A percentile compares a stretch with the other conserved stretches of the same genome.
Evolutionary conservation across 1,140 invertebrate species (phyloP).

Genomic region (Nomia melanderi): DNA sequence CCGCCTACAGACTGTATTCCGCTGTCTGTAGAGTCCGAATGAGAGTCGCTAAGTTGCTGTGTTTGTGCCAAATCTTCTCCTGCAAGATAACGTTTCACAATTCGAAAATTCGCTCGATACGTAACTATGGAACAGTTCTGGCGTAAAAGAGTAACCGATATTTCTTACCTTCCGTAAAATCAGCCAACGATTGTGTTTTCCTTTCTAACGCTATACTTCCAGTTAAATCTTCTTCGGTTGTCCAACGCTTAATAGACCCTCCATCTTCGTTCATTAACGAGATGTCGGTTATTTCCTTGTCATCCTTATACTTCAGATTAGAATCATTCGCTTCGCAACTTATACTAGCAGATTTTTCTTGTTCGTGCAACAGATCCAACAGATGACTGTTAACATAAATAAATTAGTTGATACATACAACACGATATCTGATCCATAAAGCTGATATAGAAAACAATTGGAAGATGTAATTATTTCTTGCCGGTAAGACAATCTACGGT

Average conservation of each 20-base stretch:
- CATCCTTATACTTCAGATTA: slow-evolving; percentile 63
- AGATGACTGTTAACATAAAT: slow-evolving; percentile 79
- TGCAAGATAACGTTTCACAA: slow-evolving; percentile 43
- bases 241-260: slow-evolving; percentile 76
- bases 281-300: slow-evolving; percentile 64
- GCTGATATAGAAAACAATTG: slow-evolving; percentile 5
- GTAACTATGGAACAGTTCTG: neutral
- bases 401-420: slow-evolving; percentile 18
- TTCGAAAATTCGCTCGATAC: neutral
- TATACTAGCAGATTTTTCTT: slow-evolving; percentile 81
- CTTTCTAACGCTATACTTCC: slow-evolving; percentile 71
- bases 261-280: slow-evolving; percentile 41
- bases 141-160: too few species aligned
- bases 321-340: slow-evolving; percentile 53
- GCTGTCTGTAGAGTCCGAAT: slow-evolving; percentile 80
- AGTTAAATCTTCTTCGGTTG: slow-evolving; percentile 79
- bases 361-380: slow-evolving; percentile 87
- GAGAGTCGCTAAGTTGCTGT: slow-evolving; percentile 76
- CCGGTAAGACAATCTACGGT: slow-evolving; percentile 9
- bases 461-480: slow-evolving; percentile 12
- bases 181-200: slow-evolving; percentile 77
- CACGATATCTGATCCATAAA: neutral
- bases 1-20: slow-evolving; percentile 80
- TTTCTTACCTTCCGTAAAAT: slow-evolving; percentile 78
- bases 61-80: slow-evolving; percentile 73